These are phyloP conservation scores for Gandaritis pyraliata DNA, from an alignment of 2,888 invertebrate genomes.

Conservation along the genomic window DNA sequence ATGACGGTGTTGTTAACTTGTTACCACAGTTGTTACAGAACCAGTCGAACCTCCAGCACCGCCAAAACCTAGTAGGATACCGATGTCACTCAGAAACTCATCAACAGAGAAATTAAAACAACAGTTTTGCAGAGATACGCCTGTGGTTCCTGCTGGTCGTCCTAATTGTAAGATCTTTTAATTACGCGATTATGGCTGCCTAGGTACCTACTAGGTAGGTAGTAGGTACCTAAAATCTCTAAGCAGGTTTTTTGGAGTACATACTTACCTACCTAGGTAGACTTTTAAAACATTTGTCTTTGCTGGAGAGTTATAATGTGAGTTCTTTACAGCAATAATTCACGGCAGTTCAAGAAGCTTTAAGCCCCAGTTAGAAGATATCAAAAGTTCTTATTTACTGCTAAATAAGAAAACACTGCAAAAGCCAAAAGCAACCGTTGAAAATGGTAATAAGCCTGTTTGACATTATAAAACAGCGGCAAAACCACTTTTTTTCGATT, in stretches of 20 bases:
- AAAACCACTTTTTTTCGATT: no score
- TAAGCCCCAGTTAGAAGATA: conserved; percentile 72
- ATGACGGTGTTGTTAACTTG: no score
- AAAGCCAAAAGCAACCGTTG: conserved; percentile 30
- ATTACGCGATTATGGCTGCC: no score
- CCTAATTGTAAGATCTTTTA: conserved; percentile 36
- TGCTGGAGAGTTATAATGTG: no score
- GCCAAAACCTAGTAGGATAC: conserved; percentile 25
- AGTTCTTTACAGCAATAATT: conserved; percentile 52
- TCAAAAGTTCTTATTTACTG: conserved; percentile 70
- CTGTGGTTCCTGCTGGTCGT: conserved; percentile 29
- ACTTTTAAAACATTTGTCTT: no score
- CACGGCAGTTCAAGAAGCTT: conserved; percentile 55
- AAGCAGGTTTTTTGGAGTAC: no score
- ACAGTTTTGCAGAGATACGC: conserved; percentile 42
- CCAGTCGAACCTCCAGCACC: neutral
- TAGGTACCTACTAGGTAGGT: no score
- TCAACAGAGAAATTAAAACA: conserved; percentile 45
- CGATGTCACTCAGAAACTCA: conserved; percentile 36
- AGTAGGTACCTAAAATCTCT: no score
- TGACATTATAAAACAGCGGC: no score
- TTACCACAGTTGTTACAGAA: conserved; percentile 13
- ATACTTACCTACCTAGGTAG: no score
- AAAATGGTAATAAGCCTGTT: conserved; percentile 26
- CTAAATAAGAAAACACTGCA: conserved; percentile 49